Evolutionary conservation across 2,888 invertebrate species (phyloP), one percentile per base, ranked within the genome.

Genomic region (Caradrina kadenii): DNA sequence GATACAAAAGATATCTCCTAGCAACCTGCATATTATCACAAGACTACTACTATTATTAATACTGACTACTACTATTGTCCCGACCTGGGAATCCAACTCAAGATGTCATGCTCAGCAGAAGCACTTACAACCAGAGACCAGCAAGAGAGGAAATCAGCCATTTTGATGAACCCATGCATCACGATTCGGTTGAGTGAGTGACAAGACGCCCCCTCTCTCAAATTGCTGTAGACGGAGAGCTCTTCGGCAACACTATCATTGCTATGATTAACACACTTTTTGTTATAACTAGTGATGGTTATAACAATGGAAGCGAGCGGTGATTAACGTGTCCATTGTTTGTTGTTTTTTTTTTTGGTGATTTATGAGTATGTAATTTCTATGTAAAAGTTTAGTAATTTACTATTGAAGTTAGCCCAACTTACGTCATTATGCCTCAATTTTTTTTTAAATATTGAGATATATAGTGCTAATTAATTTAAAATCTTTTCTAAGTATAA

Each of bases 161-260:
- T 39, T 39, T 39, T 39, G 13, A 26, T 56, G 73, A 83, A 83
- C n/a, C 73, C 62, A 82, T 90, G 81, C 84, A 88, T 90, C 89
- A 89, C 77, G 85, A 58, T 81, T 67, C 76, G 78, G 65, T 82
- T 80, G 82, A 81, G 76, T 81, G 85, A 89, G 83, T 90, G 90
- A 89, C 87, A 85, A 76, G 84, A 83, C 85, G 83, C 81, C 82
- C 80, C 81, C 79, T 82, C 86, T 82, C 77, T 86, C 86, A 90
- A 91, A 92, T 91, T 91, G 88, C 87, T 75, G 87, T 87, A 89
- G 91, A 91, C 88, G 88, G 84, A 89, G 84, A 86, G 88, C 87
- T 90, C 91, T 90, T 84, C 84, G 84, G 39, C 26, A 83, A 15
- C 62, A 82, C 86, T 49, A 85, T 75, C 54, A 72, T 69, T 55